phyloP scores from a whole-genome alignment of 2,797 vertebrate species.

The Merluccius polli region DNA sequence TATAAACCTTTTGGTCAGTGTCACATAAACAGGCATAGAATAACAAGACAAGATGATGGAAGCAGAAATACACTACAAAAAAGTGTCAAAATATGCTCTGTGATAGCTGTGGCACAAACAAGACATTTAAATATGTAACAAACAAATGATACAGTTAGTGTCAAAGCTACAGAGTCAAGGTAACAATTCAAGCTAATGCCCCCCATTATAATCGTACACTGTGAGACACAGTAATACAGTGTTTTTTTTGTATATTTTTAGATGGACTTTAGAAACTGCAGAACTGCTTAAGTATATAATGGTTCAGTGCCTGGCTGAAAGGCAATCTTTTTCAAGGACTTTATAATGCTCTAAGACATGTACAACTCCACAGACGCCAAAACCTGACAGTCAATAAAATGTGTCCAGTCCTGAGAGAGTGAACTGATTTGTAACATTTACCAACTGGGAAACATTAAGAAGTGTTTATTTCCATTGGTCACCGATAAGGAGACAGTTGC shows the following conservation, averaged over 20 bases:
- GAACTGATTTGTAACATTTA: not conserved
- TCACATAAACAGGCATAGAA: conserved; percentile 68
- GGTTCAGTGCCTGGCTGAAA: not conserved
- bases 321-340: not conserved
- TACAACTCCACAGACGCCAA: not conserved
- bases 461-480: not conserved
- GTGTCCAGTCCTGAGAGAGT: not conserved
- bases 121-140: conserved; percentile 68
- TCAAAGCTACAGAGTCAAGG: conserved; percentile 33
- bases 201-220: not conserved
- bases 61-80: conserved; percentile 52
- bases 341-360: not conserved
- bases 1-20: conserved; percentile 68
- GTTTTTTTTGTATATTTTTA: not conserved
- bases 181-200: conserved; percentile 12
- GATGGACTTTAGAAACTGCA: not conserved
- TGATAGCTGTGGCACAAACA: conserved; percentile 48
- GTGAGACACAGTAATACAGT: not conserved
- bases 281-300: not conserved
- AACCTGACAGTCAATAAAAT: not conserved
- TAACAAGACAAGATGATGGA: conserved; percentile 68
- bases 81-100: conserved; percentile 41
- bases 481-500: not conserved
- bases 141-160: conserved; percentile 72
- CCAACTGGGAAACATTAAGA: not conserved